phyloP scores from a whole-genome alignment of 1,140 invertebrate species.

The Myzus persicae region DNA sequence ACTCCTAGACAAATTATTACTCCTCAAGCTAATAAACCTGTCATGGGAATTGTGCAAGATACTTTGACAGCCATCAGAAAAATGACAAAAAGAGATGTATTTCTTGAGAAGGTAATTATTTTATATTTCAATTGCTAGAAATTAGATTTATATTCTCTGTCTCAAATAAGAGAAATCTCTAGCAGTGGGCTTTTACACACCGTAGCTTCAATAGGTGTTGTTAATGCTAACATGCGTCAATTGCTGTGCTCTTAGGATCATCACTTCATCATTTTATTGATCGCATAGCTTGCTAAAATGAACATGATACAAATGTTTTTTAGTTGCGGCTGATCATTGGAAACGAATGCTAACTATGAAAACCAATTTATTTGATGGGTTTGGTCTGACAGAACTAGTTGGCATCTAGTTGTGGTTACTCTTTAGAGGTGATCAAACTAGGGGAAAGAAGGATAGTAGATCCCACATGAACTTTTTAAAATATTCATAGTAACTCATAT shows the following conservation, averaged over 20 bases:
- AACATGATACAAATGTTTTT: too few species aligned
- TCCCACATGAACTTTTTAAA: too few species aligned
- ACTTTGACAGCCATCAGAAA: constrained; percentile 97
- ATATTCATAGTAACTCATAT: too few species aligned
- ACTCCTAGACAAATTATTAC: constrained; percentile 99
- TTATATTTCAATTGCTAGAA: background rate
- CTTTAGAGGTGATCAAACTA: too few species aligned
- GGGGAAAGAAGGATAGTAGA: too few species aligned
- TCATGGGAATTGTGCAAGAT: constrained; percentile 99
- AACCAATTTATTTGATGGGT: too few species aligned
- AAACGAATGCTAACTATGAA: too few species aligned
- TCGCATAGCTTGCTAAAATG: too few species aligned
- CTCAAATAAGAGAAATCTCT: background rate
- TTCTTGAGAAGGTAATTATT: constrained; percentile 81
- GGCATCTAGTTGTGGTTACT: too few species aligned
- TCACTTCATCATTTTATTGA: background rate
- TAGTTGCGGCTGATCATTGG: too few species aligned
- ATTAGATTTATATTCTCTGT: background rate
- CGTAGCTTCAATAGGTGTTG: too few species aligned
- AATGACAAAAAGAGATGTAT: constrained; percentile 99
- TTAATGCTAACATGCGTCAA: background rate
- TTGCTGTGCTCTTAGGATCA: background rate
- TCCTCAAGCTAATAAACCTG: constrained; percentile 95
- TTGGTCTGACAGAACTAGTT: too few species aligned
- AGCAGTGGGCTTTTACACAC: background rate